These are phyloP conservation scores for Agrypnus murinus DNA, from an alignment of 2,888 invertebrate species.

Conservation along the genomic window DNA sequence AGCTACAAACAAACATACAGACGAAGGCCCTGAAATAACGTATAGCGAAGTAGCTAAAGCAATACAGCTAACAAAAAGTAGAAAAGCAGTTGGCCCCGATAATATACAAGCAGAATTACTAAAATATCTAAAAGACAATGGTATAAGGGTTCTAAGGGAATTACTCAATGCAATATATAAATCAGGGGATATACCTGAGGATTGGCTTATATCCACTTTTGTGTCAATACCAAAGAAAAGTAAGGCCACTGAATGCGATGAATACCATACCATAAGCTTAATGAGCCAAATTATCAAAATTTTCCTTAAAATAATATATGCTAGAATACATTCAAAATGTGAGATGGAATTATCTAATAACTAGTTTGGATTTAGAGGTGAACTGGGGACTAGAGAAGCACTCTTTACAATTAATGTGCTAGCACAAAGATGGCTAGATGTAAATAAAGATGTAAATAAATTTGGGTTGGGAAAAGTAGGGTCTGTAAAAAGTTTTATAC, in stretches of 20 bases:
- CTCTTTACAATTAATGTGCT: too few species aligned
- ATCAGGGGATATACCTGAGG: not conserved
- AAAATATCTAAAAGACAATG: not conserved
- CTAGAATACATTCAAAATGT: not conserved
- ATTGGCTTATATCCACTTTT: conserved; percentile 2
- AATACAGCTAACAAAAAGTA: not conserved
- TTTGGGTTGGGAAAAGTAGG: too few species aligned
- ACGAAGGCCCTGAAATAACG: not conserved
- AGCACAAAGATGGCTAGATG: too few species aligned
- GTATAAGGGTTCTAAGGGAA: not conserved
- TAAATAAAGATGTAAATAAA: too few species aligned
- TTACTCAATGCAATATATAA: not conserved
- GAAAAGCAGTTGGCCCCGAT: not conserved
- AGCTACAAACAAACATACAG: too few species aligned
- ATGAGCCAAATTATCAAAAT: not conserved
- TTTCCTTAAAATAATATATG: conserved; percentile 3
- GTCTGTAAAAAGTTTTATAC: too few species aligned
- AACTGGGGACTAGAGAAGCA: too few species aligned
- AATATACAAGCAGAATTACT: conserved; percentile 3
- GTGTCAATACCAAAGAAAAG: not conserved
- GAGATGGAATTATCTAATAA: not conserved
- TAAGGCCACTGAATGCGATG: not conserved
- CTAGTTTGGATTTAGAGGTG: conserved; percentile 2
- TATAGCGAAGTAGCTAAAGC: not conserved
- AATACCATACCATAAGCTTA: conserved; percentile 4